Evolutionary conservation across 2,113 vertebrate species (phyloP), one percentile per base, ranked within the genome.

Genomic region (Leptobrachium leishanense): DNA sequence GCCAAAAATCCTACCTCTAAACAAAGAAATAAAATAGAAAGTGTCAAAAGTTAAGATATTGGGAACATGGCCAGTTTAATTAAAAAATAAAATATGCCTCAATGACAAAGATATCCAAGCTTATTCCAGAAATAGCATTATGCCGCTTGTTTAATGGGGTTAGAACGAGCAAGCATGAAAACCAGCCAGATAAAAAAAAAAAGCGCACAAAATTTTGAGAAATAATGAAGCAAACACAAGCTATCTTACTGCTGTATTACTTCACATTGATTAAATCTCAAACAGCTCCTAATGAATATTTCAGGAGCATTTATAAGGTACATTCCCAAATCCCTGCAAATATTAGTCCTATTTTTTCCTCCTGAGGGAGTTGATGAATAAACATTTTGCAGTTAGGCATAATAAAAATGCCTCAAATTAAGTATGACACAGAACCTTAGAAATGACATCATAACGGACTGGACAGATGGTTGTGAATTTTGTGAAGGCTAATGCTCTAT

Each of bases 281-380:
- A 54, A 72, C n/a, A 42, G 50, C 40, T 68, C 54, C 44, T 79
- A 70, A 67, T 73, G 50, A 74, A 79, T 79, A 73, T 73, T 79
- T 40, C 41, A 40, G 70, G 50, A 13, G 65, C 53, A n/a, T 67
- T 59, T 72, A 50, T 66, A 54, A 79, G 12, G 31, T 42, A 44
- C 10, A 40, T n/a, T 54, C 40, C 50, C 31, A 81, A 54, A 76
- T 43, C 20, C 20, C 57, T 76, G 63, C 74, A 82, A 72, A 74
- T 62, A 62, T 68, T 50, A 68, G 5, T 11, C 44, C 43, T 43
- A 40, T 72, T 55, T 53, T 59, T 79, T 71, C 20, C 20, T 31
- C 20, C 20, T 31, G 20, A 0, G 20, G 20, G 20, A 31, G 41
- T 43, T 79, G 62, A 77, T 55, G 10, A 6, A 11, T 11, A 54